Conservation (phyloP, 2,797 vertebrate genomes). For the Sebastes paucispinis region DNA sequence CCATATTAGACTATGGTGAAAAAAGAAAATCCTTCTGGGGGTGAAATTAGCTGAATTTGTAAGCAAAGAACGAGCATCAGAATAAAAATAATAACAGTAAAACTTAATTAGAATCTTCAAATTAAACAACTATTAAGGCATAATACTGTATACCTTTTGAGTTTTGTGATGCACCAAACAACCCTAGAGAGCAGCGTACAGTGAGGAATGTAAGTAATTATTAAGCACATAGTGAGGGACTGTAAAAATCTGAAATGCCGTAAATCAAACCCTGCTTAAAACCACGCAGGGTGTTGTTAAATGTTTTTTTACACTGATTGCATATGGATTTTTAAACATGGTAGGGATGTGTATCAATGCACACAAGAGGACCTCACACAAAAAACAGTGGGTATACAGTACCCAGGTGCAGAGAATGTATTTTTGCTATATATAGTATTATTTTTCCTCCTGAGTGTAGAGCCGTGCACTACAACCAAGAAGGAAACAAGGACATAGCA, state of each 20-base stretch:
- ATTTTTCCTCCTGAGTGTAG: neutral
- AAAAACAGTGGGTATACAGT: neutral
- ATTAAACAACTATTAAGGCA: neutral
- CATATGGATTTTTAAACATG: conserved; percentile 3
- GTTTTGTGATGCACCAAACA: neutral
- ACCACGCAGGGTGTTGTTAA: neutral
- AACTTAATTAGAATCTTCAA: neutral
- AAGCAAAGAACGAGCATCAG: neutral
- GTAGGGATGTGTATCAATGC: neutral
- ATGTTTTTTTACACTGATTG: neutral
- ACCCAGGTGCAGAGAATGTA: neutral
- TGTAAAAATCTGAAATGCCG: conserved; percentile 25
- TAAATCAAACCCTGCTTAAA: conserved; percentile 13
- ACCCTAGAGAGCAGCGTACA: neutral
- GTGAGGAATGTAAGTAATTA: conserved; percentile 8
- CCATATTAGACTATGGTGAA: neutral
- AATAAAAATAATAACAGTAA: neutral
- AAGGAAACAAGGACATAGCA: neutral
- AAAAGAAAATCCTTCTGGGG: neutral
- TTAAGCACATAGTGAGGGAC: conserved; percentile 9
- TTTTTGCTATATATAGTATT: neutral
- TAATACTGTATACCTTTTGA: neutral
- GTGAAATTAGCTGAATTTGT: neutral
- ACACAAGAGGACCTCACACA: neutral
- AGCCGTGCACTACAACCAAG: neutral